Base-by-base conservation (phyloP, 2,113 vertebrate species). In the Gobiocypris rarus region DNA sequence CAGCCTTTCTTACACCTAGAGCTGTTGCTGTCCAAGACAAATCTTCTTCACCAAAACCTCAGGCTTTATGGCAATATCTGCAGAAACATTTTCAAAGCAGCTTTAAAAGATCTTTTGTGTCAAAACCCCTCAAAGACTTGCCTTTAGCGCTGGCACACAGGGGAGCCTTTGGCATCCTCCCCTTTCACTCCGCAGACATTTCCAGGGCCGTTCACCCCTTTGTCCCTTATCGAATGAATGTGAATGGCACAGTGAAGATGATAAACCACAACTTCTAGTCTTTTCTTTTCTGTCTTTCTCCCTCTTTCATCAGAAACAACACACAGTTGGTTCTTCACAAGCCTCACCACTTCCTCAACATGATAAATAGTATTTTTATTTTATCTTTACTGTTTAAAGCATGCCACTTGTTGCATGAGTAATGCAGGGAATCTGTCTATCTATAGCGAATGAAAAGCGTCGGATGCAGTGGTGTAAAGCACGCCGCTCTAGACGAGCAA, bases 241-340 rank as follows among this genome's bases (percentile, higher is more conserved):
- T 13, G 71, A 56, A 71, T 45, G 28, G 9, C 61, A 82, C 79
- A 63, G 14, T 59, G 28, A 82, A 26, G 52, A 67, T 28, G 78
- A 82, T 84, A 82, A 84, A 84, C 48, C 56, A 48, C 81, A 24
- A 15, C 69, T 52, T 52, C 26, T 24, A 69, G 24, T 15, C 22
- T 38, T 70, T 70, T 50, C 28, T 69, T 81, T 22, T 67, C 19
- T 75, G 19, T 61, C 26, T 28, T 24, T 52, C 26, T 80, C 81
- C 77, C 45, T 41, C 70, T 61, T 58, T 77, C 61, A 73, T 84
- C 67, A 77, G 83, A 74, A 71, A 77, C 41, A 78, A 76, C 77
- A 41, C 54, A 45, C 28, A 45, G 75, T 73, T 56, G 22, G 77
- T 75, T 84, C 41, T 84, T 81, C 38, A 81, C 56, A 26, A 73